A percentile compares a stretch with the other conserved stretches of the same genome.
phyloP scores from a whole-genome alignment of 2,888 invertebrate species.

The Flexamia atlantica region DNA sequence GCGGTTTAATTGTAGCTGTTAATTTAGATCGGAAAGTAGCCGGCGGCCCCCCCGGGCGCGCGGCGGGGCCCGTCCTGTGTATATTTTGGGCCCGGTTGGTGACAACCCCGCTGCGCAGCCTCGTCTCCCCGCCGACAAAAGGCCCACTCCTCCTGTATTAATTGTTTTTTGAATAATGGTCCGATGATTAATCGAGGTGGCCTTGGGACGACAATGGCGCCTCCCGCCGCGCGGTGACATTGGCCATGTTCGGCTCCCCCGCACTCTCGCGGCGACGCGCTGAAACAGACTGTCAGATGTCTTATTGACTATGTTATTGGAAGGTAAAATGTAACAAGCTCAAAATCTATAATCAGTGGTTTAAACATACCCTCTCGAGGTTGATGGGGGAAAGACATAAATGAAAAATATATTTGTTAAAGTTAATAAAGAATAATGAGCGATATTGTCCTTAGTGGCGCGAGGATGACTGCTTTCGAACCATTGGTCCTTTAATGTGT shows the following conservation, averaged over 20 bases:
- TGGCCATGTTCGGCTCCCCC: neutral
- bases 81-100: constrained; percentile 51
- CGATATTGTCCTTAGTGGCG: no score
- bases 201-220: constrained; percentile 37
- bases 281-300: neutral
- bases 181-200: constrained; percentile 41
- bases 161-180: constrained; percentile 59
- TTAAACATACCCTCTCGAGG: no score
- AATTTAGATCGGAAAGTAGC: constrained; percentile 49
- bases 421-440: no score
- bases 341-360: no score
- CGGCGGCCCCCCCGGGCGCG: constrained; percentile 12
- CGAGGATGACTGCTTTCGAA: no score
- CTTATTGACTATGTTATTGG: no score
- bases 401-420: no score
- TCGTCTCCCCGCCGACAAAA: constrained; percentile 27
- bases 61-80: constrained; percentile 11
- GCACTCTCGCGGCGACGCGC: neutral
- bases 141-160: constrained; percentile 49
- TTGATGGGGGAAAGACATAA: no score
- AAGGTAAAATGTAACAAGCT: no score
- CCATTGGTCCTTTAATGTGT: no score
- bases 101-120: constrained; percentile 51
- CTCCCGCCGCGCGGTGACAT: neutral
- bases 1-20: constrained; percentile 47